These are phyloP conservation scores for Hemicordylus capensis DNA, from an alignment of 2,113 vertebrate genomes.

Conservation along the genomic window DNA sequence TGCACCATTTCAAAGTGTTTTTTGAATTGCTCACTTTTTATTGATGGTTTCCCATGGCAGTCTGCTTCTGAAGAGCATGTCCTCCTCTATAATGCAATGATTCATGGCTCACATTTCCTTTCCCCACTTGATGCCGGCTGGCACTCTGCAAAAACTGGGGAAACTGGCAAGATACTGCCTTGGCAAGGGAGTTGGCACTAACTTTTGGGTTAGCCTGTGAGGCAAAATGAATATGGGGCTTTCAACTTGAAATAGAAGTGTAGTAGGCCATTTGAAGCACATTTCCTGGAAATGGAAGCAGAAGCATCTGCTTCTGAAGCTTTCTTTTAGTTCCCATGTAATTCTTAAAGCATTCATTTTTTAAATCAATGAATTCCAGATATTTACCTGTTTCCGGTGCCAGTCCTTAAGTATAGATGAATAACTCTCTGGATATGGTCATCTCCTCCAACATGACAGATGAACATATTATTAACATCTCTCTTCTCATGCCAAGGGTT, in stretches of 20 bases:
- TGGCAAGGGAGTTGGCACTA: slow-evolving; percentile 59
- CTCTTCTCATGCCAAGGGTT: too few relatives aligned
- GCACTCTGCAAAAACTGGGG: slow-evolving; percentile 49
- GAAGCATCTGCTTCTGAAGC: slow-evolving; percentile 54
- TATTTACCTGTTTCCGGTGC: too few relatives aligned
- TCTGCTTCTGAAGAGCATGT: slow-evolving; percentile 32
- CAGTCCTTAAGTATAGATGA: too few relatives aligned
- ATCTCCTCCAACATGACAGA: too few relatives aligned
- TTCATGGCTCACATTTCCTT: slow-evolving; percentile 31
- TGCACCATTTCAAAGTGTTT: slow-evolving; percentile 50
- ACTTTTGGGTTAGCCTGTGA: slow-evolving; percentile 56
- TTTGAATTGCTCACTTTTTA: slow-evolving; percentile 41
- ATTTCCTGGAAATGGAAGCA: slow-evolving; percentile 59
- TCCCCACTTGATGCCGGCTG: slow-evolving; percentile 37
- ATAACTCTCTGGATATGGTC: too few relatives aligned
- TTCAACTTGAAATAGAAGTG: slow-evolving; percentile 63
- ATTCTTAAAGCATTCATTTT: neutral
- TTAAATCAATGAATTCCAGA: neutral
- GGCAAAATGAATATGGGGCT: slow-evolving; percentile 42
- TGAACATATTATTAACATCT: too few relatives aligned
- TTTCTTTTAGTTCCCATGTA: slow-evolving; percentile 47
- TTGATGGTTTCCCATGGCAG: slow-evolving; percentile 45
- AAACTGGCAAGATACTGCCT: slow-evolving; percentile 59
- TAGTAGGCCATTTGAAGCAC: slow-evolving; percentile 55
- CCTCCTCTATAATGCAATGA: slow-evolving; percentile 43